Evolutionary conservation across 2,797 vertebrate genomes (phyloP), one percentile per base, ranked within the genome.

Genomic region (Eulemur coronatus): DNA sequence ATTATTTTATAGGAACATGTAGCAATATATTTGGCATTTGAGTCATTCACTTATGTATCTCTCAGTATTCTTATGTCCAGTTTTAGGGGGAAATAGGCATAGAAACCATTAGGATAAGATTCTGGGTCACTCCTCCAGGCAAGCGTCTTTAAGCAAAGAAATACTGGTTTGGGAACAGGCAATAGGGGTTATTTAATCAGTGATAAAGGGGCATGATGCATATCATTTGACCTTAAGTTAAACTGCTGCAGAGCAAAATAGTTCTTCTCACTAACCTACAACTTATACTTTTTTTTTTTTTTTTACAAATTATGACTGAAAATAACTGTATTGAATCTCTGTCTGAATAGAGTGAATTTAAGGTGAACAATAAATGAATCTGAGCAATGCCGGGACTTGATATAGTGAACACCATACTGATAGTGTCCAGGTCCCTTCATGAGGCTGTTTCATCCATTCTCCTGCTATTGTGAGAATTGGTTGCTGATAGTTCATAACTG

Each of bases 331-430:
- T 9, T 35, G 24, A 72, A 91, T 20, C 35, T 79, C 35, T 63
- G 7, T 8, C 30, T 35, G 65, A 46, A 69, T 50, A 43, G 7
- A 20, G 2, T 52, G 43, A 78, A 72, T 4, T 26, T 41, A 70
- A 91, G 2, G 18, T 52, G 30, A 91, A 80, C 7, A 79, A 38
- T 55, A 86, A 86, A 55, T 48, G 24, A 87, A 50, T 46, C 6
- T 43, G 43, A 63, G 15, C 8, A 30, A 72, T 22, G 17, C 22
- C 41, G 78, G 12, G 2, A 2, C 18, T 46, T 43, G 18, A 67
- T n/a, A 26, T 6, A 46, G 38, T 13, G 4, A 80, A 18, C 50
- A 4, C 4, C n/a, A 10, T 10, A 2, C 0, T 43, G 7, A 20
- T 6, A 2, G 2, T 35, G 7, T 7, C 22, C 12, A 33, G 22